Base-by-base conservation (phyloP, 1,140 invertebrate genomes). In the Apis florea region DNA sequence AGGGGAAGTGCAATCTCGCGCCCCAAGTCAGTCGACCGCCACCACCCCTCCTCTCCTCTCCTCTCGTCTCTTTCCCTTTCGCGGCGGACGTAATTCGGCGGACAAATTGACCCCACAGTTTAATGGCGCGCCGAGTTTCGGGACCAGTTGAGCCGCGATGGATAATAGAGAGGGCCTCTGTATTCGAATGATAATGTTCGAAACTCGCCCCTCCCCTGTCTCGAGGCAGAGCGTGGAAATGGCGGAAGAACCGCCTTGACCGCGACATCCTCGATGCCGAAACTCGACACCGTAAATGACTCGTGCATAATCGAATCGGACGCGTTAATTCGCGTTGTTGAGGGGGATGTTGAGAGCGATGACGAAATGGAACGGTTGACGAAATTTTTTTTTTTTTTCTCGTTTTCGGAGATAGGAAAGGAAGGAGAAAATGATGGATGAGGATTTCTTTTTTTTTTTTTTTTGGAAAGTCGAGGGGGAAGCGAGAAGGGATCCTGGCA, bases 101-200 rank as follows among this genome's bases (percentile, higher is more conserved):
- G 86, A 88, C 86, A 88, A 88, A 88, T 88, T 87, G 86, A 88
- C 85, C 86, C 85, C 76, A 69, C 82, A 88, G 86, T 87, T 88
- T 87, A 88, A 88, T 88, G 86, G 67, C 54, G 64, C 79, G 83
- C 82, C 63, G 78, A 83, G 83, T 79, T 87, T 88, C 86, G 82
- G 85, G 79, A n/a, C n/a, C 79, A 82, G 85, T 87, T 82, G 82
- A 31, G 81, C 69, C 73, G 51, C 61, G 77, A 19, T 59, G 66
- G 83, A 88, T 88, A 88, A 88, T 88, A 75, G 86, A 66, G 75
- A n/a, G 40, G 49, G 47, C 31, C 59, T 40, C 31, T 79, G 73
- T 79, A 79, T 80, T 67, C 83, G 75, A 84, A 84, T 87, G 85
- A 88, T 88, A 87, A 87, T 87, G 82, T 88, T 88, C 84, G 83